These are phyloP conservation scores for Leptopilina clavipes DNA, from an alignment of 1,140 invertebrate species.

Conservation along the genomic window DNA sequence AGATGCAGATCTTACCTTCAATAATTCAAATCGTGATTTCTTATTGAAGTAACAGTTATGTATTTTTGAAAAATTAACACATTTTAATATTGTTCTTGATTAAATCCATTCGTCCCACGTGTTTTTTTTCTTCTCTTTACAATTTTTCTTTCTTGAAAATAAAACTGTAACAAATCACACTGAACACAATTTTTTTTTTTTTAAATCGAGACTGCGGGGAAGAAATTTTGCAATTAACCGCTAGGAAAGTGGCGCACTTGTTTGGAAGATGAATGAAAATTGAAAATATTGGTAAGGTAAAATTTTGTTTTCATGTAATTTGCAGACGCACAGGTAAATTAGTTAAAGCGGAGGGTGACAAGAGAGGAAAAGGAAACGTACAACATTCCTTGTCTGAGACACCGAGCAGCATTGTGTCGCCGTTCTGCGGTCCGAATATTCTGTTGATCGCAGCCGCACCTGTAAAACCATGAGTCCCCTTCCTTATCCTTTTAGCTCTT, in stretches of 20 bases:
- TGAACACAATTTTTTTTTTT: neutral
- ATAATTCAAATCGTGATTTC: neutral
- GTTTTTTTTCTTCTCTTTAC: neutral
- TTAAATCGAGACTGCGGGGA: neutral
- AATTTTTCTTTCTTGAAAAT: neutral
- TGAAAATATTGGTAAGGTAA: neutral
- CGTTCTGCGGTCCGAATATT: slow-evolving; percentile 17
- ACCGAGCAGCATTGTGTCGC: slow-evolving; percentile 26
- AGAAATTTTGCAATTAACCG: no score
- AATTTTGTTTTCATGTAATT: slow-evolving; percentile 7
- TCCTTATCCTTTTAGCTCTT: neutral
- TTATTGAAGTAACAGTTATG: neutral
- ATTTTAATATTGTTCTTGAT: neutral
- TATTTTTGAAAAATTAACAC: neutral
- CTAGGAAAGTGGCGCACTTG: neutral
- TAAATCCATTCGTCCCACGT: neutral
- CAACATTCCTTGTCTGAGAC: slow-evolving; percentile 26
- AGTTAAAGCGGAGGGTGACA: slow-evolving; percentile 26
- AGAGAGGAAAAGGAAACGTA: slow-evolving; percentile 25
- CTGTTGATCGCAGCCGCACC: slow-evolving; percentile 6
- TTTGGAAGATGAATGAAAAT: neutral
- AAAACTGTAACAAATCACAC: neutral
- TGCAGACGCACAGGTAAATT: neutral
- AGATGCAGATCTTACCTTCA: neutral
- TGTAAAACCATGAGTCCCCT: slow-evolving; percentile 15